A percentile compares a stretch with the other conserved stretches of the same genome.
Conservation (phyloP, 2,797 vertebrate species). For the Toxotes lorentzi region DNA sequence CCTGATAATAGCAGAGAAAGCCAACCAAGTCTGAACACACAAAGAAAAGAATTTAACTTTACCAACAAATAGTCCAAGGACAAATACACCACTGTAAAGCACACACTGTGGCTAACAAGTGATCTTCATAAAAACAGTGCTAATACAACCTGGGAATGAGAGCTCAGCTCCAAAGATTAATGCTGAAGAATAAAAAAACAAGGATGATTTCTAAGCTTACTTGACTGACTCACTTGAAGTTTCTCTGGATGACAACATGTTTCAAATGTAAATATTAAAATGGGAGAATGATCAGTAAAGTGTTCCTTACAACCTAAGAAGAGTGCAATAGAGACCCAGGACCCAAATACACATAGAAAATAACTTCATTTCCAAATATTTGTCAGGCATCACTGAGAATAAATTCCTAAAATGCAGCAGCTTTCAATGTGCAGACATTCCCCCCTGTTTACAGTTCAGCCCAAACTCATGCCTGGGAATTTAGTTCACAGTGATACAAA, state of each 20-base stretch:
- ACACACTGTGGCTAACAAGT: not conserved
- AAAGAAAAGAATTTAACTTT: not conserved
- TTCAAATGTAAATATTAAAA: constrained; percentile 9
- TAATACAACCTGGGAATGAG: not conserved
- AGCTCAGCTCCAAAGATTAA: not conserved
- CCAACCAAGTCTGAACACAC: not conserved
- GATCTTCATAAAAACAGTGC: not conserved
- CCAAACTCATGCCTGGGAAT: not conserved
- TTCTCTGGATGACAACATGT: not conserved
- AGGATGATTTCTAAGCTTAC: not conserved
- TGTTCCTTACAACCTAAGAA: not conserved
- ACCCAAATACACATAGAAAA: not conserved
- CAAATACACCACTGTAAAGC: not conserved
- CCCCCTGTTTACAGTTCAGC: constrained; percentile 12
- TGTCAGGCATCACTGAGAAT: not conserved
- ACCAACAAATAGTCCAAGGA: not conserved
- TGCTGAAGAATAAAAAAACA: not conserved
- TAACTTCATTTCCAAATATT: constrained; percentile 21
- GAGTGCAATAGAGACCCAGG: not conserved
- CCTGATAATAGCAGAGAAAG: not conserved
- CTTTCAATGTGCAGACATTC: not conserved
- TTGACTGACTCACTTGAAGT: not conserved
- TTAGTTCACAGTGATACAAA: not conserved
- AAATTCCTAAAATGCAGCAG: not conserved
- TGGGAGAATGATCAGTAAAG: not conserved